Evolutionary conservation across 2,797 vertebrate species (phyloP), one percentile per base, ranked within the genome.

Genomic region (Trachops cirrhosus): DNA sequence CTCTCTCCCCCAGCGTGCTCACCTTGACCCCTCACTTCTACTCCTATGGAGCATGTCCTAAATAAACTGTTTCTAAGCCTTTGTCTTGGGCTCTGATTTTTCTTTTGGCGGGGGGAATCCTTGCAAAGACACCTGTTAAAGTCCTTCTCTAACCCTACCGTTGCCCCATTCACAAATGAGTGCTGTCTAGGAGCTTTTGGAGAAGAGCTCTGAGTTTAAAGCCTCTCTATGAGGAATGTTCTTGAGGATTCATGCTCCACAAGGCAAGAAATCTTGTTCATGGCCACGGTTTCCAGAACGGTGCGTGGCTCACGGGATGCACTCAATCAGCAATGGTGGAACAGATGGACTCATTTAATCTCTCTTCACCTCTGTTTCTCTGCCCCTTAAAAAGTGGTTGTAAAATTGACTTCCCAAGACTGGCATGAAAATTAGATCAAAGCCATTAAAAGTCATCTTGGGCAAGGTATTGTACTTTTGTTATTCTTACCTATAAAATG

Each of bases 1-100:
- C 14, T 19, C 2, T 1, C 9, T 1, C 39, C 9, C 26, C 54
- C 22, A 3, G 14, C 21, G 16, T 15, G 12, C 16, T 34, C 11
- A 3, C 6, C 54, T 32, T 12, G 3, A 34, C 21, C 54, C 32
- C 74, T 44, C 37, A 9, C 29, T 48, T 19, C 73, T 41, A 24
- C 44, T 26, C 21, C 32, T 29, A 22, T 6, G 34, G 16, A 67
- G 22, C 64, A 34, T 1, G 3, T 68, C 68, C 39, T 46, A 54
- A 29, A 54, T 22, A 57, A 78, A 54, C 54, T 37, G 8, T 16
- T 48, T 54, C 21, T 14, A 71, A 54, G 48, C n/a, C 32, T n/a
- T 82, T 24, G 39, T 29, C n/a, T 34, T 5, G 11, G 71, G 78
- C 39, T 78, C 62, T 83, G 52, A 34, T 34, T 19, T 34, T n/a